Conservation (phyloP, 2,797 vertebrate species). For the Myotis daubentonii region DNA sequence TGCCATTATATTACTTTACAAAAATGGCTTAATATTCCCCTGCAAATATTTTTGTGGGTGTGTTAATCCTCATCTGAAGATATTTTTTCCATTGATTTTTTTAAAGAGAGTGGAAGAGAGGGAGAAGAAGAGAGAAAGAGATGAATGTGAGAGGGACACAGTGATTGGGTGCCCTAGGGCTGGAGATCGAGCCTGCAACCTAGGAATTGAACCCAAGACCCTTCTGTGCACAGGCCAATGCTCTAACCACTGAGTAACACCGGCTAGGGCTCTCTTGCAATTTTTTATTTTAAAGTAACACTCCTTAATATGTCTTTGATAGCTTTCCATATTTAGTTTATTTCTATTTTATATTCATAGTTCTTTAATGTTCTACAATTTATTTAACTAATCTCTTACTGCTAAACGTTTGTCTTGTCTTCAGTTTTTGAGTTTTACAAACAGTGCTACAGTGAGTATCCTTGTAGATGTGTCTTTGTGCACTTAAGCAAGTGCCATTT, state of each 20-base stretch:
- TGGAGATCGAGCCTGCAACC: background rate
- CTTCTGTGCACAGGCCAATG: background rate
- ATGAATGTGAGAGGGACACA: background rate
- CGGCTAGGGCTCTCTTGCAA: background rate
- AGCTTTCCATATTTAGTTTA: conserved; percentile 8
- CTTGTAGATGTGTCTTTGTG: background rate
- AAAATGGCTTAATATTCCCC: background rate
- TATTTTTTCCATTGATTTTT: too few species aligned
- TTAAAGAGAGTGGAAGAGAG: too few species aligned
- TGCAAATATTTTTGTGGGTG: background rate
- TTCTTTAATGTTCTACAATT: background rate
- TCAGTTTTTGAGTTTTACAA: conserved; percentile 5
- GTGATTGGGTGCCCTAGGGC: background rate
- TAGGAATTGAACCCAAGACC: background rate
- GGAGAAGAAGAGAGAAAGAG: too few species aligned
- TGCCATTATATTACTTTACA: background rate
- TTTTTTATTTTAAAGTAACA: background rate
- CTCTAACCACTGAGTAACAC: background rate
- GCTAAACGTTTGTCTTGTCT: background rate
- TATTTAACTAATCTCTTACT: background rate
- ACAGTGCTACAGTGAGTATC: background rate
- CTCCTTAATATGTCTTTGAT: background rate
- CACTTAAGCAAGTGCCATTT: background rate
- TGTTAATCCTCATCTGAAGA: too few species aligned
- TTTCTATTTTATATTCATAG: conserved; percentile 16